phyloP scores from a whole-genome alignment of 2,113 vertebrate genomes.

The Erinaceus europaeus region DNA sequence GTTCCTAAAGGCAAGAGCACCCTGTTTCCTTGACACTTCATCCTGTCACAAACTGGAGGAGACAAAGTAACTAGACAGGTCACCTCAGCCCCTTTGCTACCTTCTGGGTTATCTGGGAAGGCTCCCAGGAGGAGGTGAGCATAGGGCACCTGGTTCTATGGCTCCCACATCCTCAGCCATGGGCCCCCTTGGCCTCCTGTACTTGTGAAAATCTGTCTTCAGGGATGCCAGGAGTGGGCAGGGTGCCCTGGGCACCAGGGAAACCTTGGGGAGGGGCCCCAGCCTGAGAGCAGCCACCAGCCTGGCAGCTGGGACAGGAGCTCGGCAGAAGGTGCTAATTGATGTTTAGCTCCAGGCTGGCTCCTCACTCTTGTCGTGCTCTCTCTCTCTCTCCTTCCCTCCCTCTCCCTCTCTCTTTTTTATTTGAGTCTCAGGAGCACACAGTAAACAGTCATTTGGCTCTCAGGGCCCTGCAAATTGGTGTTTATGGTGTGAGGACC shows the following conservation, averaged over 20 bases:
- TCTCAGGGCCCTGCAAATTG: constrained; percentile 71
- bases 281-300: neutral
- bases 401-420: constrained; percentile 3
- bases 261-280: neutral
- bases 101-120: neutral
- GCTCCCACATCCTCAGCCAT: neutral
- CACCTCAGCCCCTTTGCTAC: neutral
- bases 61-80: neutral
- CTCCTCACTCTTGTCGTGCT: constrained; percentile 22
- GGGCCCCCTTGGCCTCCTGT: neutral
- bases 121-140: neutral
- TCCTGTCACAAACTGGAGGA: too few species aligned
- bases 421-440: too few species aligned
- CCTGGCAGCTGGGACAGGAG: constrained; percentile 41
- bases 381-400: neutral
- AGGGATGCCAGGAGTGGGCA: neutral
- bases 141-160: neutral
- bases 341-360: constrained; percentile 63
- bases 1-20: too few species aligned
- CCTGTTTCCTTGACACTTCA: too few species aligned
- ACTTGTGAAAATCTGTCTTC: neutral
- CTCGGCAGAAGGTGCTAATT: constrained; percentile 71
- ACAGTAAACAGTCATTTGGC: constrained; percentile 53
- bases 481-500: constrained; percentile 72
- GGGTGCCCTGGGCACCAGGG: neutral